Conservation (phyloP, 2,797 vertebrate species). For the Myotis planiceps region DNA sequence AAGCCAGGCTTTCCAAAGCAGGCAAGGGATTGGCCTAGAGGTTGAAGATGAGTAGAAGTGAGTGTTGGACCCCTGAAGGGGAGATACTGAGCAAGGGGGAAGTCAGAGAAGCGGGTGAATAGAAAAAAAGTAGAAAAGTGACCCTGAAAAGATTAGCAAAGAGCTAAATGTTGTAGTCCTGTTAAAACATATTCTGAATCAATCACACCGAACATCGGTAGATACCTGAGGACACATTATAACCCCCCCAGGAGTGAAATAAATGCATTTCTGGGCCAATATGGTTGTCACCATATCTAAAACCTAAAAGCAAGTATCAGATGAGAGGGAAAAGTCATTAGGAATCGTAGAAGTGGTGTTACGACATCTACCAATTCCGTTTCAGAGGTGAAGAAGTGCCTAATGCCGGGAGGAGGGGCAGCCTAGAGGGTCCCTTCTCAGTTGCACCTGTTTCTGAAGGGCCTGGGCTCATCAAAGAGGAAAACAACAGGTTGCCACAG, state of each 20-base stretch:
- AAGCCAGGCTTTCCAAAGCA: neutral
- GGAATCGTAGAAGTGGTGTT: neutral
- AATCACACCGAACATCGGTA: neutral
- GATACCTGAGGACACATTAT: neutral
- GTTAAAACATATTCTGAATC: neutral
- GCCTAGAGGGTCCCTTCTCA: neutral
- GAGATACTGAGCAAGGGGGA: neutral
- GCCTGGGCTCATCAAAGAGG: neutral
- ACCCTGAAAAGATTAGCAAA: neutral
- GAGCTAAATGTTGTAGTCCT: neutral
- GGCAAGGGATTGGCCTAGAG: neutral
- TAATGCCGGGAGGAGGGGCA: neutral
- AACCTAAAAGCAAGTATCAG: neutral
- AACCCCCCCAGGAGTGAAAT: neutral
- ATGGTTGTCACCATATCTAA: neutral
- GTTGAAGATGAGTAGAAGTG: neutral
- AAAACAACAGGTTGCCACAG: conserved; percentile 67
- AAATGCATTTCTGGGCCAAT: neutral
- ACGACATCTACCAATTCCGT: neutral
- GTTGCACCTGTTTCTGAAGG: neutral
- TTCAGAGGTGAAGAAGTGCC: neutral
- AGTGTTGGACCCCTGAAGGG: neutral
- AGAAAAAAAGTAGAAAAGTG: neutral
- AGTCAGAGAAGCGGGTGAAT: neutral
- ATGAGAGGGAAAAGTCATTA: neutral